Percentiles rank a stretch among this genome's conserved stretches.
Conservation (phyloP, 2,797 vertebrate species). For the Distichodus sexfasciatus region DNA sequence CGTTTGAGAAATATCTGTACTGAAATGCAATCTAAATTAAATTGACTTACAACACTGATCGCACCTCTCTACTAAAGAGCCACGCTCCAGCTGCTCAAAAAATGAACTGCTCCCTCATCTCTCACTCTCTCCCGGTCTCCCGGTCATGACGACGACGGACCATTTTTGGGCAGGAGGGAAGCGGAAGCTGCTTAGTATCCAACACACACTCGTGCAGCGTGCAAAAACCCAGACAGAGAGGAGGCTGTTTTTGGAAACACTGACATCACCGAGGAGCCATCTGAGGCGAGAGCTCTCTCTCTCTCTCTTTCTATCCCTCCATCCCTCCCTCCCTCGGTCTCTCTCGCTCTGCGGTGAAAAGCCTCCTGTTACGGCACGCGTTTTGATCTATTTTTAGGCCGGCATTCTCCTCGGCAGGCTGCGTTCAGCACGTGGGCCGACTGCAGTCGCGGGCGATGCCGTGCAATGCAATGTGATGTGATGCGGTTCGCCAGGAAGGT, state of each 20-base stretch:
- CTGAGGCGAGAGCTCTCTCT: constrained; percentile 57
- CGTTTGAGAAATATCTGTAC: no score
- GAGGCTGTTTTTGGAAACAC: constrained; percentile 44
- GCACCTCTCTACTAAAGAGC: not conserved
- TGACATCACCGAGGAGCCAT: constrained; percentile 69
- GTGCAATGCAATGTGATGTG: no score
- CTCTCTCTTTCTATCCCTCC: constrained; percentile 16
- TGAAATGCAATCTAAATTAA: no score
- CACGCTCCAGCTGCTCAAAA: no score
- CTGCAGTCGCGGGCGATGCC: constrained; percentile 49
- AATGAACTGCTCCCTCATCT: no score
- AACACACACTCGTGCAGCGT: constrained; percentile 35
- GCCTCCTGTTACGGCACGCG: constrained; percentile 48
- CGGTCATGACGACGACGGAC: constrained; percentile 29
- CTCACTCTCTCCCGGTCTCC: no score
- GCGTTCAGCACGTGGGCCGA: no score
- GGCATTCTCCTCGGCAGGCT: constrained; percentile 63
- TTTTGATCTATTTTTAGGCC: constrained; percentile 72
- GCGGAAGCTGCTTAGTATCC: constrained; percentile 63
- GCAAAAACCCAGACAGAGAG: constrained; percentile 40
- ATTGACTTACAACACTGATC: no score
- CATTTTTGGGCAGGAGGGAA: constrained; percentile 63
- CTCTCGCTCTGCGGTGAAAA: constrained; percentile 27
- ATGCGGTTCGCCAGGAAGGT: constrained; percentile 34
- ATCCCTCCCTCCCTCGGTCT: constrained; percentile 12